Evolutionary conservation across 2,888 invertebrate species (phyloP).

Genomic region (Rotaria sp.): DNA sequence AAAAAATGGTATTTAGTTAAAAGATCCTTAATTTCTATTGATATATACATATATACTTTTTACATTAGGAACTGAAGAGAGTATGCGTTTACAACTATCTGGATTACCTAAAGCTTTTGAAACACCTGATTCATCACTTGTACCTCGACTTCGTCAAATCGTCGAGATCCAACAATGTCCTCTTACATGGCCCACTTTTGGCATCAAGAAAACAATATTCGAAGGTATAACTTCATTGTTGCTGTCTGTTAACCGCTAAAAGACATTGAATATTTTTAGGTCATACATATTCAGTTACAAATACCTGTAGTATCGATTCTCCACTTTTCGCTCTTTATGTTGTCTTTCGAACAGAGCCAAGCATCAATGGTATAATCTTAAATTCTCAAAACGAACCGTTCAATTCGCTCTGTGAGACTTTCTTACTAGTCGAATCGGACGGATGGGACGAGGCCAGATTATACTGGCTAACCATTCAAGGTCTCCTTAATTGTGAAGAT

Average conservation of each 20-base stretch:
- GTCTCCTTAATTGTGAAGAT: too few species aligned
- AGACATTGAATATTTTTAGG: neutral
- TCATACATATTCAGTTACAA: too few species aligned
- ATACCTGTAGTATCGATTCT: too few species aligned
- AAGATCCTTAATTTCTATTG: too few species aligned
- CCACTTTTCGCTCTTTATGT: neutral
- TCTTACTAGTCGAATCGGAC: neutral
- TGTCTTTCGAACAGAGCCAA: neutral
- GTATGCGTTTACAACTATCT: too few species aligned
- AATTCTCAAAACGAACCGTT: neutral
- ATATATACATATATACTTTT: too few species aligned
- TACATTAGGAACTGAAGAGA: too few species aligned
- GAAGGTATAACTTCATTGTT: neutral
- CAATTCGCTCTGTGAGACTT: neutral
- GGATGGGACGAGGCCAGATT: neutral
- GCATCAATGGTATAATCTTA: neutral
- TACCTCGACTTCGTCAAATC: neutral
- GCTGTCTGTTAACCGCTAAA: neutral
- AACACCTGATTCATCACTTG: neutral
- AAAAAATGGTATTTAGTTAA: too few species aligned
- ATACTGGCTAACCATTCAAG: neutral
- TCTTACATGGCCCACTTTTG: neutral
- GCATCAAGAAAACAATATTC: neutral
- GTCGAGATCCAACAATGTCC: neutral
- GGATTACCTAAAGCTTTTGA: neutral